Evolutionary conservation across 2,888 invertebrate genomes (phyloP), one percentile per base, ranked within the genome.

Genomic region (Helicoverpa assulta): DNA sequence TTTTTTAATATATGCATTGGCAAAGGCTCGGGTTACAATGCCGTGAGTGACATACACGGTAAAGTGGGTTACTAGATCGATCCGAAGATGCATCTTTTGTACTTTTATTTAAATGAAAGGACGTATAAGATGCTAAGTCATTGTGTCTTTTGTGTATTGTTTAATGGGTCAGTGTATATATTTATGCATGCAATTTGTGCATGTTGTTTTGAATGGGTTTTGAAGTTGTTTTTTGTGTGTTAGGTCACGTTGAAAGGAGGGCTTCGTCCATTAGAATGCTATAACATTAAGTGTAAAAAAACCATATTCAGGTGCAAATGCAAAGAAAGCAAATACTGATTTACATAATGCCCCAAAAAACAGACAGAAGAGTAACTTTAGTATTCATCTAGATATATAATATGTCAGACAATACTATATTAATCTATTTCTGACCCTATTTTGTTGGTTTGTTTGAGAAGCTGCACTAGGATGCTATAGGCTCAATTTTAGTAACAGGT

Each of bases 41-140:
- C 82, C 86, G 85, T 76, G 85, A 78, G 81, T 85, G 88, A 71
- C 77, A 86, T 85, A 91, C 89, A 89, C 79, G 89, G 2, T 67
- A 87, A 94, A 91, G 90, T 94, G 75, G 90, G 95, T 94, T 93
- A 93, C 85, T 83, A 83, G 93, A 92, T 85, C 86, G 83, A 88
- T 94, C 91, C 81, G 69, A 78, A 90, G 94, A 94, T 93, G 90
- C 89, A 89, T 90, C 71, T 87, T 87, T 90, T 93, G 86, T 85
- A 67, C 70, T 63, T 40, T 77, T 75, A 78, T 84, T 82, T 78
- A 73, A 81, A 80, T 68, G 67, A 76, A 77, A 70, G 73, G 59
- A 75, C 72, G 69, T 66, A 70, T 71, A 61, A 19, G 66, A 76
- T 73, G 53, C 55, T 47, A 73, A 33, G 69, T 66, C 55, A 61